Evolutionary conservation across 2,113 vertebrate genomes (phyloP), one percentile per base, ranked within the genome.

Genomic region (Poicephalus gulielmi): DNA sequence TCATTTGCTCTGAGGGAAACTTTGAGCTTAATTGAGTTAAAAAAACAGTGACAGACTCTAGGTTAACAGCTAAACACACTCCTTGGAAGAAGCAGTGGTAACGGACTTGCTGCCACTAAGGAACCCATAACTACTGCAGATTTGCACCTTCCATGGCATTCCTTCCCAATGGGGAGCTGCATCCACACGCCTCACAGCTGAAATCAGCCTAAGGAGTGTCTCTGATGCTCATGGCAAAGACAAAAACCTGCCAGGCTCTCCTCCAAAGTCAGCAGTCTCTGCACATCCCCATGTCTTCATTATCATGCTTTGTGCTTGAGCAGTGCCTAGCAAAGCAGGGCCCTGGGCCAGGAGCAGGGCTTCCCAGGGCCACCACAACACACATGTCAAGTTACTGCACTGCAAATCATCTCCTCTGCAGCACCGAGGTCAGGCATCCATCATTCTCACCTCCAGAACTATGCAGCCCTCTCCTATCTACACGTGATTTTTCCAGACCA

Each of bases 321-420:
- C 39, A 9, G 25, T 53, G n/a, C 53, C 30, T 0, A 1, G 22
- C 41, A 63, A 35, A 76, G 55, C 7, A 1, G 30, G 17, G 53
- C 20, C 30, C 15, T 8, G 1, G 17, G 20, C 12, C 47, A 12
- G 46, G 8, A 55, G 52, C 30, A 33, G 17, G 12, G 31, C 47
- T 76, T 47, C 41, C 31, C 47, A 63, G 18, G 22, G 23, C 23
- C 37, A 64, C 43, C 49, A 44, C 37, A 39, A 37, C 35, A 43
- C 63, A 52, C 8, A 9, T 1, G 0, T 39, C 25, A n/a, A 50
- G 15, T 28, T 37, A 11, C 52, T 43, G 30, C 2, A 0, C 2
- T 33, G 25, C 43, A 50, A 69, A 43, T 35, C 35, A 24, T 33
- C 53, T 53, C 30, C 33, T 67, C 10, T 15, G 12, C 31, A 43